A percentile compares a stretch with the other conserved stretches of the same genome.
Conservation (phyloP, 2,113 vertebrate genomes). For the Ceuthmochares aereus region DNA sequence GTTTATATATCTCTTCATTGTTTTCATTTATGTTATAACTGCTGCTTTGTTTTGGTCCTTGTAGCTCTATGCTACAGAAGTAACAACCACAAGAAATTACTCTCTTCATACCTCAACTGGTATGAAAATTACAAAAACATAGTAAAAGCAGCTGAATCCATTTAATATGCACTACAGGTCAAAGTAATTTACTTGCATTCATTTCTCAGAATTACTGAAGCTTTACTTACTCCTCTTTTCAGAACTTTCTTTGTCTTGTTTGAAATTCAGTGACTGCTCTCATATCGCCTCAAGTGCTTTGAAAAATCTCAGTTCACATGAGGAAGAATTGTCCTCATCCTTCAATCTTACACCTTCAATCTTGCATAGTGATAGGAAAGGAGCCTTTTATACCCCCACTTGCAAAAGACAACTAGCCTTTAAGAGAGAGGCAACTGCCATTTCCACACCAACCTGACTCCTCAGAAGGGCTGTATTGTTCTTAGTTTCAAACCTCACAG, state of each 20-base stretch:
- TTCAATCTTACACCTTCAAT: not conserved
- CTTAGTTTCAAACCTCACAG: not conserved
- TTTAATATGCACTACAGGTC: not conserved
- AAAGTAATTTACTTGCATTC: not conserved
- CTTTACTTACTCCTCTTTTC: not conserved
- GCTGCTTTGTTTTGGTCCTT: not conserved
- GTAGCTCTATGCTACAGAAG: not conserved
- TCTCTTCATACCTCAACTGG: not conserved
- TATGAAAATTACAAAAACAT: not conserved
- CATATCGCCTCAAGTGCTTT: not conserved
- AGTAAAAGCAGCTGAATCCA: not conserved
- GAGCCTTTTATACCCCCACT: not conserved
- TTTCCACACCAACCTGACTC: not conserved
- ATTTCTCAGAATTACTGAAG: not conserved
- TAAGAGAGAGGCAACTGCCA: not conserved
- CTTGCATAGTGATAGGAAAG: not conserved
- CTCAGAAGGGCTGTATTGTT: not conserved
- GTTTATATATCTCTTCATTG: not conserved
- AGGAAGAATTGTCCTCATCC: not conserved
- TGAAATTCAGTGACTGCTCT: not conserved
- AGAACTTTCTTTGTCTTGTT: not conserved
- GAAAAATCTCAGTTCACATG: not conserved
- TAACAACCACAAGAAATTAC: not conserved
- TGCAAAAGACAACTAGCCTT: not conserved
- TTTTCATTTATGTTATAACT: not conserved